phyloP scores from a whole-genome alignment of 2,888 invertebrate genomes.

The Nebria salina region DNA sequence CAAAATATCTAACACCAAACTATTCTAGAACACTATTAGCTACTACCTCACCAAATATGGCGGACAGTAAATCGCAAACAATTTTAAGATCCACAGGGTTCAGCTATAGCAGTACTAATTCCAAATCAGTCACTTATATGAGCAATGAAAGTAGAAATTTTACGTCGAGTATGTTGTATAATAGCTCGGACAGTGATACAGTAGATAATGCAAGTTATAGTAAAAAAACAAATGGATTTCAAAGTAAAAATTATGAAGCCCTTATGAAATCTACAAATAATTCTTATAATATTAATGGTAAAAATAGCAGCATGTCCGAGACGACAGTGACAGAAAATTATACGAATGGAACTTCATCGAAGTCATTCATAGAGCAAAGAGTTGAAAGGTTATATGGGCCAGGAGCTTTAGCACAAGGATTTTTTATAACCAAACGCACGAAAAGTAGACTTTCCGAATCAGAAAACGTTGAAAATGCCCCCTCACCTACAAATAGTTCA shows the following conservation, averaged over 20 bases:
- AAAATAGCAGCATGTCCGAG: constrained; percentile 32
- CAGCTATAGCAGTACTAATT: constrained; percentile 16
- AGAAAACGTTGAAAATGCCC: constrained; percentile 25
- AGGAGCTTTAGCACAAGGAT: constrained; percentile 85
- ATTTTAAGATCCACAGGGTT: constrained; percentile 8
- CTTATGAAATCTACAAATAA: constrained; percentile 15
- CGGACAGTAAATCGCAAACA: constrained; percentile 29
- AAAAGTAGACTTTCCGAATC: constrained; percentile 60
- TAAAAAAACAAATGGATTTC: constrained; percentile 27
- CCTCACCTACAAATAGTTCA: constrained; percentile 5
- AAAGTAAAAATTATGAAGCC: constrained; percentile 29
- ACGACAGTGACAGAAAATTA: constrained; percentile 54
- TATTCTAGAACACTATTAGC: constrained; percentile 26
- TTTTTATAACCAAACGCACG: constrained; percentile 74
- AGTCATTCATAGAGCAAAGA: constrained; percentile 87
- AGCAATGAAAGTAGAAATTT: constrained; percentile 52
- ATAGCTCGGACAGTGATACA: constrained; percentile 52
- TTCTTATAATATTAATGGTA: constrained; percentile 26
- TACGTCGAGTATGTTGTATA: constrained; percentile 53
- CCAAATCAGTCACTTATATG: constrained; percentile 50
- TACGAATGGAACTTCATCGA: constrained; percentile 63
- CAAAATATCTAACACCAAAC: constrained; percentile 46
- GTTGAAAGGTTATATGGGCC: constrained; percentile 90
- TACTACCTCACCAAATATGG: constrained; percentile 32
- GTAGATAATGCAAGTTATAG: constrained; percentile 52